Conservation (phyloP, 2,888 invertebrate genomes). For the Linnaemya tessellans region DNA sequence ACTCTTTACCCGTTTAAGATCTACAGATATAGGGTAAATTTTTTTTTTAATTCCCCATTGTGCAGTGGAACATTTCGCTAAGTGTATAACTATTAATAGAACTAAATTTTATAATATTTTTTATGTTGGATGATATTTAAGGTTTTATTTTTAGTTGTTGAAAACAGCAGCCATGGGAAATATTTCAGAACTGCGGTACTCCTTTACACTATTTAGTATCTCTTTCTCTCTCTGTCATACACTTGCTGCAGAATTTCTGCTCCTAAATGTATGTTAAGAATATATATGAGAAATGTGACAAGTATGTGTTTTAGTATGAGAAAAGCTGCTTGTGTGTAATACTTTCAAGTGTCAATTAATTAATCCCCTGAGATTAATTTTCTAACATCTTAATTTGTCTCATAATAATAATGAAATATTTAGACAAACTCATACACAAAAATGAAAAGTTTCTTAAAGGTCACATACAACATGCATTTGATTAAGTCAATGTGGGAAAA, state of each 20-base stretch:
- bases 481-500: neutral
- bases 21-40: too few species aligned
- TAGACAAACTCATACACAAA: constrained; percentile 1
- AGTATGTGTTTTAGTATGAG: neutral
- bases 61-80: too few species aligned
- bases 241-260: constrained; percentile 5
- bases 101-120: too few species aligned
- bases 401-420: constrained; percentile 47
- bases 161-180: too few species aligned
- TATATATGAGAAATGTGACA: neutral
- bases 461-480: neutral
- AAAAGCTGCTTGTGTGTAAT: constrained; percentile 39
- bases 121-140: too few species aligned
- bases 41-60: too few species aligned
- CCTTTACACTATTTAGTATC: neutral
- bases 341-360: constrained; percentile 75
- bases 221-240: neutral
- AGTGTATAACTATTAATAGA: too few species aligned
- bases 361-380: constrained; percentile 74
- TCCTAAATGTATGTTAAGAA: constrained; percentile 11
- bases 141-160: too few species aligned
- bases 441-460: neutral
- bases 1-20: too few species aligned
- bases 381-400: constrained; percentile 60
- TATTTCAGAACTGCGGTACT: neutral